Evolutionary conservation across 2,797 vertebrate species (phyloP), one percentile per base, ranked within the genome.

Genomic region (Gallinago nigripennis): DNA sequence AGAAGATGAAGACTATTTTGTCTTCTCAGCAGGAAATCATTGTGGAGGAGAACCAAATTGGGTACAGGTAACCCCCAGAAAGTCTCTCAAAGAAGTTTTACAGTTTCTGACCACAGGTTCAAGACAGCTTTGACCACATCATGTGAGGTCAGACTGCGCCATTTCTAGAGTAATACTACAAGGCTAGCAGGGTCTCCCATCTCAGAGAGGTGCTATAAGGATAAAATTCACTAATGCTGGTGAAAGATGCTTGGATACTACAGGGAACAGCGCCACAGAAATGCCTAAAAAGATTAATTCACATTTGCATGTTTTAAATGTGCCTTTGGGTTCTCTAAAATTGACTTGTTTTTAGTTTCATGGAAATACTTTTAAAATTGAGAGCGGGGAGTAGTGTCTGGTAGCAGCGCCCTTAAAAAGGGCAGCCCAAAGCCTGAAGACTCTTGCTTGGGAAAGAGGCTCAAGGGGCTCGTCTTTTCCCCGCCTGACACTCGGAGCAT

Each of bases 241-340:
- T 84, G 46, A 86, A 90, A 83, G 56, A 51, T 58, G 33, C 37
- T 90, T 56, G 65, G 68, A 56, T 92, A 60, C 24, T 86, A 48
- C 78, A 86, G 85, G 82, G 86, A 92, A 45, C 58, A 75, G 68
- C 9, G 1, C 66, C 89, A 87, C 71, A 86, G 82, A 92, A 94
- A 94, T 94, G 88, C 95, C 86, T 95, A 71, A 81, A 85, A 89
- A 77, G 54, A 58, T n/a, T 57, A 90, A 88, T 61, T 81, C 24
- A 14, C 80, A 61, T 88, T 89, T 90, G 50, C 37, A n/a, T 93
- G 63, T 81, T 76, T 60, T 89, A 90, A 89, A 58, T 79, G 93
- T 94, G 94, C 95, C 96, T 97, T 96, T 92, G 43, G 65, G 83
- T 93, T 92, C 93, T 96, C 94, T 95, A 88, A 94, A 93, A 93